A percentile compares a stretch with the other conserved stretches of the same genome.
Evolutionary conservation across 2,888 invertebrate genomes (phyloP).

Genomic region (Euzophera pinguis): DNA sequence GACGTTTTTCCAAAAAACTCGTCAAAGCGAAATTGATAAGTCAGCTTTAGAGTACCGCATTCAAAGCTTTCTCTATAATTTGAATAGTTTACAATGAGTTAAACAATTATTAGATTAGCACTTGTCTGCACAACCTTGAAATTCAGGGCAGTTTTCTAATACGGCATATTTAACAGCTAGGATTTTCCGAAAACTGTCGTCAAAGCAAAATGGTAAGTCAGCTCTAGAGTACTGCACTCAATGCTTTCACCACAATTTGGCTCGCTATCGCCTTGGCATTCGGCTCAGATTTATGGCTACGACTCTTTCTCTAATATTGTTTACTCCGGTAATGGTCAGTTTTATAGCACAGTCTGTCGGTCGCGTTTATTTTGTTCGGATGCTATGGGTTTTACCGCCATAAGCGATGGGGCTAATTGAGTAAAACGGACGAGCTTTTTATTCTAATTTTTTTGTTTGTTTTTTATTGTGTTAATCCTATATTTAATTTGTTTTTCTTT

Average conservation of each 20-base stretch:
- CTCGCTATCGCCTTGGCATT: slow-evolving; percentile 58
- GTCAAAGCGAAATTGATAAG: too few relatives aligned
- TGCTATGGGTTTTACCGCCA: slow-evolving; percentile 40
- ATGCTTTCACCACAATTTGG: slow-evolving; percentile 57
- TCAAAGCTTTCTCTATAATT: too few relatives aligned
- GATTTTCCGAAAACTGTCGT: not conserved
- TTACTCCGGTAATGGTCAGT: slow-evolving; percentile 70
- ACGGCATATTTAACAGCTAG: not conserved
- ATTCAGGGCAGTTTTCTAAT: too few relatives aligned
- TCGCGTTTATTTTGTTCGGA: slow-evolving; percentile 56
- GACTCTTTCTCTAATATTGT: slow-evolving; percentile 72
- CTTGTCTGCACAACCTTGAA: too few relatives aligned
- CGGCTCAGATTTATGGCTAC: slow-evolving; percentile 61
- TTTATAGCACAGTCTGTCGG: slow-evolving; percentile 59
- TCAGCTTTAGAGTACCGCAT: too few relatives aligned
- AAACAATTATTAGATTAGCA: too few relatives aligned
- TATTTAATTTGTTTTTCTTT: too few relatives aligned
- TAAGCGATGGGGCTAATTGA: slow-evolving; percentile 37
- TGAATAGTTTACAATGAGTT: too few relatives aligned
- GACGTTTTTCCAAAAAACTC: too few relatives aligned
- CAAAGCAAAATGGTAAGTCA: slow-evolving; percentile 9
- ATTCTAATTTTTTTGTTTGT: not conserved
- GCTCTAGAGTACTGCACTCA: not conserved
- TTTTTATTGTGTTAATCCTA: not conserved
- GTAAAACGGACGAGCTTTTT: not conserved